A percentile compares a stretch with the other conserved stretches of the same genome.
Conservation (phyloP, 1,140 invertebrate genomes). For the Cataglyphis hispanica region DNA sequence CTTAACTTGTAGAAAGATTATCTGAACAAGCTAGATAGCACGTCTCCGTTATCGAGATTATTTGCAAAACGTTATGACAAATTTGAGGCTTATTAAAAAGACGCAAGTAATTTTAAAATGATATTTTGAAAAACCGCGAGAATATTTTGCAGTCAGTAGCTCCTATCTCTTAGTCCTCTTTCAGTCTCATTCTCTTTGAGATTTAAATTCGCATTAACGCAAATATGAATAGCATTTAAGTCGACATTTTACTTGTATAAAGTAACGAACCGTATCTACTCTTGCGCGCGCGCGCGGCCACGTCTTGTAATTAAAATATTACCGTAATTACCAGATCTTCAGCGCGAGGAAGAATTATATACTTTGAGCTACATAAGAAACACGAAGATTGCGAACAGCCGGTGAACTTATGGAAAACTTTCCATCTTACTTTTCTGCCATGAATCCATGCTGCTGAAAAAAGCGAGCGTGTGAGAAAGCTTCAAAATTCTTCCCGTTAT, state of each 20-base stretch:
- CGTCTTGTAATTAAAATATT: conserved; percentile 53
- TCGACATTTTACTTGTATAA: conserved; percentile 24
- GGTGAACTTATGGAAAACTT: conserved; percentile 68
- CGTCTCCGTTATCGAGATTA: neutral
- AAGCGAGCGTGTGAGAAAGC: conserved; percentile 34
- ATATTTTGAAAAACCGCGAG: neutral
- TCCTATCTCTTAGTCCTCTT: neutral
- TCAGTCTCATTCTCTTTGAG: conserved; percentile 8
- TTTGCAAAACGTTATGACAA: neutral
- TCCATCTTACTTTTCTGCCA: conserved; percentile 18
- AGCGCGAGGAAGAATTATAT: conserved; percentile 23
- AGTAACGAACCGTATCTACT: conserved; percentile 23
- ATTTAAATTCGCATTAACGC: conserved; percentile 34
- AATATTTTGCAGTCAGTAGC: conserved; percentile 29
- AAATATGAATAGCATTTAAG: conserved; percentile 52
- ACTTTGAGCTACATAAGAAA: conserved; percentile 17
- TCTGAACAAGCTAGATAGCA: neutral
- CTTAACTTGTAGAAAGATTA: neutral
- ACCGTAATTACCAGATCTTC: conserved; percentile 26
- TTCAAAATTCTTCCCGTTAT: neutral
- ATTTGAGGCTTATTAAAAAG: neutral
- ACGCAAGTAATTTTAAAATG: neutral
- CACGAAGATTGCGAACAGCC: conserved; percentile 7
- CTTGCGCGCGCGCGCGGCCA: neutral
- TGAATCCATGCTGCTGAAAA: conserved; percentile 14